These are phyloP conservation scores for Ruditapes philippinarum DNA, from an alignment of 1,140 invertebrate genomes.

Conservation along the genomic window DNA sequence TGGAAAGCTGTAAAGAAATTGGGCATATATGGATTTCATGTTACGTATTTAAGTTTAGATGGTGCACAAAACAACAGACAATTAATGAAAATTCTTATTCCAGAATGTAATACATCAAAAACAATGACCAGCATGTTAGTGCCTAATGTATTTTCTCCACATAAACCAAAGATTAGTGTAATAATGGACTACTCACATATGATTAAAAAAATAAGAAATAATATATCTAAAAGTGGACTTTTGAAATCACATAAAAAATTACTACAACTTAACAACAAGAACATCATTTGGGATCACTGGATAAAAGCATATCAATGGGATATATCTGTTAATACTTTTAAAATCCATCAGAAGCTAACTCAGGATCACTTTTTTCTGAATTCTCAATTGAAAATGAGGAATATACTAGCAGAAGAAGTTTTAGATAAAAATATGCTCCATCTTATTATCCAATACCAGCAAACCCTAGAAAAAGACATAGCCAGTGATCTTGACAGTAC, in stretches of 20 bases:
- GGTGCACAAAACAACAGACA: slow-evolving; percentile 37
- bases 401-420: slow-evolving; percentile 54
- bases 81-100: background rate
- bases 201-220: no score
- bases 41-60: slow-evolving; percentile 52
- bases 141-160: no score
- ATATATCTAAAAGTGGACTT: slow-evolving; percentile 24
- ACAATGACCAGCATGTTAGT: slow-evolving; percentile 1
- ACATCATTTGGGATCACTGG: slow-evolving; percentile 51
- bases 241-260: background rate
- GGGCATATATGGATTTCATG: slow-evolving; percentile 35
- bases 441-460: slow-evolving; percentile 2
- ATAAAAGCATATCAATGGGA: slow-evolving; percentile 35
- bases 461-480: background rate
- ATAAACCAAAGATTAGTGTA: no score
- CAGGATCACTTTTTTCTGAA: slow-evolving; percentile 43
- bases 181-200: no score
- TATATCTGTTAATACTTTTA: background rate
- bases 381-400: slow-evolving; percentile 56
- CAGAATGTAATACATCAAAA: background rate
- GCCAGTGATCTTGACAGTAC: slow-evolving; percentile 3
- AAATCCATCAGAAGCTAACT: slow-evolving; percentile 53
- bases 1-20: slow-evolving; percentile 51
- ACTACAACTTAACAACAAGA: background rate
- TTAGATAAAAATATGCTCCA: slow-evolving; percentile 45